These are phyloP conservation scores for Chloropsis hardwickii DNA, from an alignment of 2,113 vertebrate species.

Conservation along the genomic window DNA sequence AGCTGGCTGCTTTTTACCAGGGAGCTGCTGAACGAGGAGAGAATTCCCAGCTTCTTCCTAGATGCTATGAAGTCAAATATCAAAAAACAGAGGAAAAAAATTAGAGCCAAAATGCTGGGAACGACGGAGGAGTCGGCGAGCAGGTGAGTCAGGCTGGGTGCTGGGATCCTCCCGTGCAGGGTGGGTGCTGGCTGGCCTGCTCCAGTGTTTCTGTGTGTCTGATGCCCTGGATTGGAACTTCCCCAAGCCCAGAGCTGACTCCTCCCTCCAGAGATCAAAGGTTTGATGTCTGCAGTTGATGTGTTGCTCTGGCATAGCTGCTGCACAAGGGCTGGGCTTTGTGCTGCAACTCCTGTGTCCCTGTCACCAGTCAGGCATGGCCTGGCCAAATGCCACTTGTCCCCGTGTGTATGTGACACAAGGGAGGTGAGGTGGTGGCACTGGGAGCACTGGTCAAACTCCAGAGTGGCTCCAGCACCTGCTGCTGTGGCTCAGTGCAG, in stretches of 20 bases:
- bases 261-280: background rate
- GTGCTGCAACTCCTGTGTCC: rapidly evolving
- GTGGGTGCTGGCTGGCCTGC: background rate
- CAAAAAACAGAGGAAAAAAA: constrained; percentile 85
- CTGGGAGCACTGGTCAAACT: background rate
- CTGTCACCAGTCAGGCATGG: background rate
- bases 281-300: background rate
- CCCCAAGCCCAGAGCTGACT: background rate
- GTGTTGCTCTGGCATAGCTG: background rate
- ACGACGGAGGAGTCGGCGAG: constrained; percentile 77
- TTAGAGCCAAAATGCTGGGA: constrained; percentile 96
- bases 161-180: background rate
- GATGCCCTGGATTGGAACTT: background rate
- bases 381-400: background rate
- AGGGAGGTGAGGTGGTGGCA: background rate
- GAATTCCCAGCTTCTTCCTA: constrained; percentile 85
- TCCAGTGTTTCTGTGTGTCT: background rate
- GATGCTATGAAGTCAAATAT: constrained; percentile 85
- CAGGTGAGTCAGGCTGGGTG: constrained; percentile 73
- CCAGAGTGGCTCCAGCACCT: background rate
- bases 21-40: constrained; percentile 87
- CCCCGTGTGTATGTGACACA: rapidly evolving
- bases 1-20: constrained; percentile 61
- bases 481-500: background rate
- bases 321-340: background rate